Percentiles rank a stretch among this genome's conserved stretches.
Evolutionary conservation across 2,888 invertebrate genomes (phyloP).

Genomic region (Campoletis raptor): DNA sequence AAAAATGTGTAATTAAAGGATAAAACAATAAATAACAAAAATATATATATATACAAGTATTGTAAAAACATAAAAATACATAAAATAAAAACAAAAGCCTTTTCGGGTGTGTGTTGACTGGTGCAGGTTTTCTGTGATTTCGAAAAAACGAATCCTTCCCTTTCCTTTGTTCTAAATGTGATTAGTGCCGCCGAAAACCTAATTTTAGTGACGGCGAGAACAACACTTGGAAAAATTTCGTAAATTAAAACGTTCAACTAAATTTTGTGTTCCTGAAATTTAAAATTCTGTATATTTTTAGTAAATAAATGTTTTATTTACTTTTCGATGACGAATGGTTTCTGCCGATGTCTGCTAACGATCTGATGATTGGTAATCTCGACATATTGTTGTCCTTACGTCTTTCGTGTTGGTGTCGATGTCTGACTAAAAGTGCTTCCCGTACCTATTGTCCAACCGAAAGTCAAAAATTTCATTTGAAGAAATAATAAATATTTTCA

Average conservation of each 20-base stretch:
- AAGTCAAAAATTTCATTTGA: neutral
- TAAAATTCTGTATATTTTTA: neutral
- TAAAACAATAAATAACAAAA: slow-evolving; percentile 14
- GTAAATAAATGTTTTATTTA: slow-evolving; percentile 86
- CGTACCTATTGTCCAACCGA: slow-evolving; percentile 85
- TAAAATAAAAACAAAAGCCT: neutral
- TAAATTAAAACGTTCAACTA: neutral
- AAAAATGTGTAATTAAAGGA: neutral
- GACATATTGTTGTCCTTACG: slow-evolving; percentile 91
- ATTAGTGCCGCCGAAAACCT: neutral
- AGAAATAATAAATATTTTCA: neutral
- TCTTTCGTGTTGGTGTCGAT: slow-evolving; percentile 97
- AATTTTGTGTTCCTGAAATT: neutral
- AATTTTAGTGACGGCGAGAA: neutral
- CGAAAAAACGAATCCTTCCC: neutral
- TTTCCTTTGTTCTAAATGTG: neutral
- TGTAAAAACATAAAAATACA: neutral
- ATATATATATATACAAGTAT: slow-evolving; percentile 9
- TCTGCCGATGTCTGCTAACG: slow-evolving; percentile 97
- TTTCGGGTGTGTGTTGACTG: neutral
- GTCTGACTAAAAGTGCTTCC: slow-evolving; percentile 94
- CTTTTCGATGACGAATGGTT: slow-evolving; percentile 98
- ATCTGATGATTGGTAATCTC: slow-evolving; percentile 95
- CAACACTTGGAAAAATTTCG: neutral
- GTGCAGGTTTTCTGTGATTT: neutral